Percentiles rank a stretch among this genome's conserved stretches.
phyloP scores from a whole-genome alignment of 2,113 vertebrate genomes.

The Tricholaema leucomelas region DNA sequence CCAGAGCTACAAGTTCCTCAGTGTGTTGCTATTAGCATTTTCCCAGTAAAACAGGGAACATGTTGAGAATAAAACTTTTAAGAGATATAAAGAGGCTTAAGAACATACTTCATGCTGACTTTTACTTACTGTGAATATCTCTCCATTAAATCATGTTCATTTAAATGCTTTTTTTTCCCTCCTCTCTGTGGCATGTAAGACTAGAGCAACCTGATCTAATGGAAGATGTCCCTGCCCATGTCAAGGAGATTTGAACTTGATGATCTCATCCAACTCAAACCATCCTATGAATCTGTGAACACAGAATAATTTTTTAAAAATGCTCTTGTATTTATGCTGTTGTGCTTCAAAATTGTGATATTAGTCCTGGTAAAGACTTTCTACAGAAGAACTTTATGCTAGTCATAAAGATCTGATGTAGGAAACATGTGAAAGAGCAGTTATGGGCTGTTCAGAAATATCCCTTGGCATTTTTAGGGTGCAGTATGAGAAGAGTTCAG shows the following conservation, averaged over 20 bases:
- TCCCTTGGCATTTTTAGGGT: conserved; percentile 46
- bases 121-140: neutral
- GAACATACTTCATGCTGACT: neutral
- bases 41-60: neutral
- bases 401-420: conserved; percentile 1
- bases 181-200: neutral
- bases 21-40: neutral
- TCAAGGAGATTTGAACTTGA: no score
- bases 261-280: no score
- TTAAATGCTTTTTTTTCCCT: neutral
- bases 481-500: neutral
- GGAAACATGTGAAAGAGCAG: conserved; percentile 25
- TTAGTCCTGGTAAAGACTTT: conserved; percentile 8
- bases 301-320: neutral
- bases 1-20: neutral
- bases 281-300: neutral
- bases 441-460: conserved; percentile 31
- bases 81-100: neutral
- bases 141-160: neutral
- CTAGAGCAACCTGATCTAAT: neutral
- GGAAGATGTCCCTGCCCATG: no score
- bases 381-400: conserved; percentile 7
- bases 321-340: neutral
- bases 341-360: neutral
- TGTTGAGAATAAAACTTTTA: conserved; percentile 2